Evolutionary conservation across 2,113 vertebrate species (phyloP), one percentile per base, ranked within the genome.

Genomic region (Hippocampus mohnikei): DNA sequence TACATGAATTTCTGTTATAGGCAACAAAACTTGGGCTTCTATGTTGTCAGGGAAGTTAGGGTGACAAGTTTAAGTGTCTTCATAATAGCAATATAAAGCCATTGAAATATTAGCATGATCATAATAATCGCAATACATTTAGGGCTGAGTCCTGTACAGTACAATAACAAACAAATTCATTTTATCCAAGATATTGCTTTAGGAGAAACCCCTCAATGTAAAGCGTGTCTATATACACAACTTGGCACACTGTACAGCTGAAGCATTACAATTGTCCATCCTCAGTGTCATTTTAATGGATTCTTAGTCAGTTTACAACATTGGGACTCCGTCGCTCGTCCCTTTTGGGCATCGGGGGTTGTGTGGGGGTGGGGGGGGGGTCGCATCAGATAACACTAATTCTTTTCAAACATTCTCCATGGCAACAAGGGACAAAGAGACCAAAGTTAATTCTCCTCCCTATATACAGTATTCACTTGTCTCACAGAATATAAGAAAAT

Each of bases 201-300:
- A 90, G 87, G 91, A 93, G 91, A 92, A 88, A 87, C 86, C 87
- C 83, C 80, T 92, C 90, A 88, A 84, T 90, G 88, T 91, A 88
- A 90, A 90, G 85, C 91, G 88, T 91, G 64, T 68, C 52, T 88
- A 92, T 92, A 88, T 93, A 92, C 91, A 93, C 83, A 92, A 88
- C 88, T 93, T 93, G 92, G 92, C 92, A 93, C 92, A 93, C 92
- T 93, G 91, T 93, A 91, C 92, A 92, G 86, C 86, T 86, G 84
- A 89, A 73, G 79, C 48, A 60, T 81, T 70, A 69, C 70, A 67
- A n/a, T 64, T 77, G 67, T 25, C 65, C 71, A 74, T 70, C 58
- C 74, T 23, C 76, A 71, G 76, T 85, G 78, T 87, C 81, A 63
- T 77, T 72, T 71, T 73, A 10, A 1, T 74, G 73, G 33, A 70